These are phyloP conservation scores for Propithecus coquereli DNA, from an alignment of 2,113 vertebrate species.

Conservation along the genomic window DNA sequence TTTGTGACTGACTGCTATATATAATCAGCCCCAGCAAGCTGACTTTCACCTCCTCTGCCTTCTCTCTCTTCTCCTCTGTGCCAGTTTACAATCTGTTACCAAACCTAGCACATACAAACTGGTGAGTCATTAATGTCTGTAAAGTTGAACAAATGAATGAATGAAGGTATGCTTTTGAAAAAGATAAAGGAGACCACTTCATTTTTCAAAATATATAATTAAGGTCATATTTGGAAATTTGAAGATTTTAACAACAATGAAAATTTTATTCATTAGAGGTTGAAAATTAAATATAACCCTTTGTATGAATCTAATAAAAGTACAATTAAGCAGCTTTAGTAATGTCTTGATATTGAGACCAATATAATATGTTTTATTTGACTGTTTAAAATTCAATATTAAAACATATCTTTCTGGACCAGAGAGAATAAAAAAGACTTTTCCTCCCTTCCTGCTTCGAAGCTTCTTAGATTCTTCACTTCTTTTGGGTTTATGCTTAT, in stretches of 20 bases:
- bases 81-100: not conserved
- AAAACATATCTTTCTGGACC: not conserved
- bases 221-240: constrained; percentile 43
- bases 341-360: not conserved
- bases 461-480: not conserved
- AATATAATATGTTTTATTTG: not conserved
- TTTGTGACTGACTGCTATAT: not conserved
- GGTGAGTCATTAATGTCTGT: not conserved
- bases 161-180: not conserved
- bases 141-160: not conserved
- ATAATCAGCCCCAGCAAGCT: not conserved
- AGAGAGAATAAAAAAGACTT: not conserved
- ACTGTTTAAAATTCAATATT: not conserved
- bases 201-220: constrained; percentile 25
- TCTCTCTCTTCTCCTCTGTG: not conserved
- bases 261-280: not conserved
- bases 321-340: not conserved
- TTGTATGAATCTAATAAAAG: not conserved
- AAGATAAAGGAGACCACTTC: not conserved
- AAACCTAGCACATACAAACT: not conserved
- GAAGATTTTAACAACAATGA: constrained; percentile 30
- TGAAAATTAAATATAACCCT: not conserved
- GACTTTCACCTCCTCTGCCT: not conserved
- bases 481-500: not conserved
- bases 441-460: not conserved